Evolutionary conservation across 2,797 vertebrate species (phyloP), one percentile per base, ranked within the genome.

Genomic region (Philypnodon macrostomus): DNA sequence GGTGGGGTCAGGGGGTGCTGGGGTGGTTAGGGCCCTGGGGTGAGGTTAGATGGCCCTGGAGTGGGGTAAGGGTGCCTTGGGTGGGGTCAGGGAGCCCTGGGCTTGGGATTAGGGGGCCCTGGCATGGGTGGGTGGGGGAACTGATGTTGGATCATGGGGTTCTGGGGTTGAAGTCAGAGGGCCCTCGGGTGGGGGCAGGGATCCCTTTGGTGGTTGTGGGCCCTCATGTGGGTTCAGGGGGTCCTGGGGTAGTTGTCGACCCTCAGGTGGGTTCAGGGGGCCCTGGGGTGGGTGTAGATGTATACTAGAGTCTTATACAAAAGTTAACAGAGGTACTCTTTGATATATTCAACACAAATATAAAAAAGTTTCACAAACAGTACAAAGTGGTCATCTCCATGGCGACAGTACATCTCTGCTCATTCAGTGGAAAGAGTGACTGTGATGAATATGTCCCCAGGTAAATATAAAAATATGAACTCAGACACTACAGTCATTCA

Each of bases 261-360:
- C 10, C 9, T 4, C 18, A 1, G 8, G 16, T 24, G 19, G 19
- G 21, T 2, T 1, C 36, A 19, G 36, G 2, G 2, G 18, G 14
- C 11, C 5, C 21, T 14, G 21, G 38, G 24, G 19, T 24, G 21
- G 59, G 84, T 87, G 38, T n/a, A n/a, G n/a, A n/a, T n/a, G 74
- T 85, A 81, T 87, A 86, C 67, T 89, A 85, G 87, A 87, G 78
- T 89, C 82, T 87, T 87, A 88, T 91, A 91, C 85, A 91, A 92
- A 92, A 90, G 84, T 77, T 75, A 85, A 92, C 86, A 88, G 88
- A 92, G 90, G 89, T 90, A 91, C 89, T 90, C 81, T 85, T 90
- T 84, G 83, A 90, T 91, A 91, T 91, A 91, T 88, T 89, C 87
- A 91, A 91, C 90, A 92, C 88, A 91, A 92, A 90, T 92, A 90